These are phyloP conservation scores for Cheumatopsyche charites DNA, from an alignment of 1,140 invertebrate genomes.

Conservation along the genomic window DNA sequence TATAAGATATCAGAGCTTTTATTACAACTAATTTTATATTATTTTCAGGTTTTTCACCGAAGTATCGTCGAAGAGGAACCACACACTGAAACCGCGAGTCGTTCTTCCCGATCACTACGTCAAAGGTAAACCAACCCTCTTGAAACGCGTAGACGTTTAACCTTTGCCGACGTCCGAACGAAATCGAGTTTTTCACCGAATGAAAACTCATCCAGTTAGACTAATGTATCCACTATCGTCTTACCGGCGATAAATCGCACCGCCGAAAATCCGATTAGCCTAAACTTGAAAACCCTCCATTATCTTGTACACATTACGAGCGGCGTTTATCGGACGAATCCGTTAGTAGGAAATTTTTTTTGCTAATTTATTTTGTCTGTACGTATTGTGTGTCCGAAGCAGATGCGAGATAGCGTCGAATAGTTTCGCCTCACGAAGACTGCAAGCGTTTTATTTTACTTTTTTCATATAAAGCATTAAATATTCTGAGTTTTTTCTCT, in stretches of 20 bases:
- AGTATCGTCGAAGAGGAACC: conserved; percentile 63
- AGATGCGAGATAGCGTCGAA: conserved; percentile 24
- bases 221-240: conserved; percentile 28
- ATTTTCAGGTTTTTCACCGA: conserved; percentile 61
- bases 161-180: conserved; percentile 26
- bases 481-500: conserved; percentile 17
- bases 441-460: conserved; percentile 21
- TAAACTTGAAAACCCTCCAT: conserved; percentile 17
- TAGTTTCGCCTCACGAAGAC: conserved; percentile 28
- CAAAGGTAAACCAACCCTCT: conserved; percentile 64
- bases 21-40: no score
- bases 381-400: conserved; percentile 1
- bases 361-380: conserved; percentile 4
- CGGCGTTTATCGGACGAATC: neutral
- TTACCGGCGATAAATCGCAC: conserved; percentile 20
- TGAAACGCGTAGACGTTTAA: conserved; percentile 3
- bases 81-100: conserved; percentile 67
- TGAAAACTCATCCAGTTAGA: conserved; percentile 18
- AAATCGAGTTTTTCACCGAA: conserved; percentile 11
- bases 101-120: conserved; percentile 73
- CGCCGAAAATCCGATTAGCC: conserved; percentile 27
- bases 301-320: conserved; percentile 28
- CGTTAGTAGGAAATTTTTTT: no score
- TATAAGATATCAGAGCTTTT: no score
- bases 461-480: no score